Evolutionary conservation across 1,140 invertebrate species (phyloP).

Genomic region (Micrasema longulum): DNA sequence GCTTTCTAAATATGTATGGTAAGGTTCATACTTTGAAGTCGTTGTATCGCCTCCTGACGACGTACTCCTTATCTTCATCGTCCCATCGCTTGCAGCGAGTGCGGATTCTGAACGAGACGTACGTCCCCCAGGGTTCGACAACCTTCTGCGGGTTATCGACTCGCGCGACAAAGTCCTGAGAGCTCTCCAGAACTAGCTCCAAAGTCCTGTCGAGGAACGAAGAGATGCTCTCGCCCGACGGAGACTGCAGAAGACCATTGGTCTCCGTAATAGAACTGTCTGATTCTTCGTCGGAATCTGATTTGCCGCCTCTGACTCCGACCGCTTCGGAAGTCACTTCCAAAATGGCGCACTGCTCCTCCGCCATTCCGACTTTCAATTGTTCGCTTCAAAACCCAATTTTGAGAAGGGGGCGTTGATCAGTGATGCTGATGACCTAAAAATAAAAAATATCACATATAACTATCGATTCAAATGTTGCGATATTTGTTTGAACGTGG

Average conservation of each 20-base stretch:
- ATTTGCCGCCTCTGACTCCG: conserved; percentile 35
- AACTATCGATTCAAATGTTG: background rate
- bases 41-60: conserved; percentile 79
- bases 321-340: conserved; percentile 49
- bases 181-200: conserved; percentile 66
- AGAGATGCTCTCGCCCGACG: conserved; percentile 74
- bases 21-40: conserved; percentile 75
- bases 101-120: conserved; percentile 78
- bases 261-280: conserved; percentile 49
- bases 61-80: conserved; percentile 75
- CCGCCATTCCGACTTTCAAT: conserved; percentile 6
- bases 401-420: conserved; percentile 15
- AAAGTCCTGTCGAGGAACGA: conserved; percentile 69
- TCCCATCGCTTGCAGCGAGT: conserved; percentile 77
- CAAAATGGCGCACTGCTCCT: conserved; percentile 40
- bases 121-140: conserved; percentile 79
- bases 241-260: conserved; percentile 66
- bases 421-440: conserved; percentile 30
- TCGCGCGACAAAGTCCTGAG: conserved; percentile 73
- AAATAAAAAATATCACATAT: conserved; percentile 1
- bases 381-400: background rate
- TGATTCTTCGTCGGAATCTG: conserved; percentile 25
- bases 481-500: background rate
- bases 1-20: too few species aligned
- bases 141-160: conserved; percentile 86